These are phyloP conservation scores for Columba guinea DNA, from an alignment of 2,797 vertebrate genomes.

Conservation along the genomic window DNA sequence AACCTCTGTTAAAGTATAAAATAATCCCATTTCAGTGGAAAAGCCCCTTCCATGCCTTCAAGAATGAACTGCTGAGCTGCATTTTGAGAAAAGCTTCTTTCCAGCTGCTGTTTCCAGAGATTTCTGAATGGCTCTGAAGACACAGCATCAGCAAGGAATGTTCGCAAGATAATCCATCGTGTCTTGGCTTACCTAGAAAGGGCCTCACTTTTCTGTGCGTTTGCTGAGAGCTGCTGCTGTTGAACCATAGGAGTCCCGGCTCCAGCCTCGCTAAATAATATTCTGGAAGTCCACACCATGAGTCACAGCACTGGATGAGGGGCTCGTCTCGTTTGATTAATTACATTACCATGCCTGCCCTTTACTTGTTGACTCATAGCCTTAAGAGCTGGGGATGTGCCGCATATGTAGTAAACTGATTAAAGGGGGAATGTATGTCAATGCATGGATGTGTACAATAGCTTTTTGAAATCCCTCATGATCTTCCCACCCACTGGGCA, in stretches of 20 bases:
- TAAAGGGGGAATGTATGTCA: background rate
- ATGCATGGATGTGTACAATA: background rate
- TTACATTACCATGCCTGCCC: background rate
- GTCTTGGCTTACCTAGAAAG: slow-evolving; percentile 26
- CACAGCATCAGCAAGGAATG: background rate
- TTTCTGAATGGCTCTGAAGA: background rate
- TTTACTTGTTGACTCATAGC: background rate
- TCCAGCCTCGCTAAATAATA: slow-evolving; percentile 7
- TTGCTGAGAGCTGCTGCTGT: slow-evolving; percentile 8
- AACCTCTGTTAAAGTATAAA: slow-evolving; percentile 46
- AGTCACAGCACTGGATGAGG: background rate
- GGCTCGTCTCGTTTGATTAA: slow-evolving; percentile 19
- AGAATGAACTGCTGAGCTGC: slow-evolving; percentile 9
- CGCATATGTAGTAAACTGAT: background rate
- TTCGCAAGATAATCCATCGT: background rate
- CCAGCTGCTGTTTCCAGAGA: slow-evolving; percentile 21
- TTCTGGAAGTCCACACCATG: background rate
- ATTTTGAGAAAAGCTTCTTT: slow-evolving; percentile 22
- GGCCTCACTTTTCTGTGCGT: background rate
- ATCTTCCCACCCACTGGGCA: slow-evolving; percentile 46
- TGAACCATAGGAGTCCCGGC: background rate
- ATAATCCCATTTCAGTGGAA: slow-evolving; percentile 35
- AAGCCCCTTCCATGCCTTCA: background rate
- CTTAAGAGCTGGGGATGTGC: background rate
- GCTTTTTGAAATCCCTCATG: slow-evolving; percentile 46